phyloP scores from a whole-genome alignment of 2,113 vertebrate species.

The Furnarius figulus region DNA sequence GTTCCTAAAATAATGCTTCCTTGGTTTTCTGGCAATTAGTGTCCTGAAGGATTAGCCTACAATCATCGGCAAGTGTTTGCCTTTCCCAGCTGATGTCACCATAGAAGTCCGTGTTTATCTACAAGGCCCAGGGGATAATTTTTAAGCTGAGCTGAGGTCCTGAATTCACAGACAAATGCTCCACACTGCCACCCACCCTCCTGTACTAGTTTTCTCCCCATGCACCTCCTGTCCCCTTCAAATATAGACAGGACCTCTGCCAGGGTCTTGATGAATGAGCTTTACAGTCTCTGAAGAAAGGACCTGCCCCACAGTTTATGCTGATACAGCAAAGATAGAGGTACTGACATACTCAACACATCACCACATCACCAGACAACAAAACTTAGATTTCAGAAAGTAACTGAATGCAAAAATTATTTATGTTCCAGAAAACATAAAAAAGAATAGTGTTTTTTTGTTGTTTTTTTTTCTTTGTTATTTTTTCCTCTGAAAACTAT shows the following conservation, averaged over 20 bases:
- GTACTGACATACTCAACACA: background rate
- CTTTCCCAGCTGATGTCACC: slow-evolving; percentile 22
- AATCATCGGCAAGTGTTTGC: background rate
- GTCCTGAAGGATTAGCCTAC: slow-evolving; percentile 35
- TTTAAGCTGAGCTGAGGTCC: slow-evolving; percentile 7
- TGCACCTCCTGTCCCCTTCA: background rate
- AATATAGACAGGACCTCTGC: background rate
- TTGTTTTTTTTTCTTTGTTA: too few species aligned
- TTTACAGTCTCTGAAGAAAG: background rate
- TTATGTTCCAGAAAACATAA: background rate
- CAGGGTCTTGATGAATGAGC: background rate
- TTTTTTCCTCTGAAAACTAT: background rate
- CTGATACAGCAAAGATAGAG: background rate
- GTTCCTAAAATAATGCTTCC: slow-evolving; percentile 33
- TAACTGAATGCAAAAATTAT: background rate
- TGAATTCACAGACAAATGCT: background rate
- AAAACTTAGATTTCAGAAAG: background rate
- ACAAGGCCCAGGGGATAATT: slow-evolving; percentile 23
- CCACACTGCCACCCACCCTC: background rate
- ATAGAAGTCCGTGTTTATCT: slow-evolving; percentile 50
- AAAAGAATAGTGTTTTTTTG: too few species aligned
- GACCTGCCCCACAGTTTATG: background rate
- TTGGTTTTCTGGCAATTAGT: slow-evolving; percentile 28
- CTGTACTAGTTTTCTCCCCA: background rate
- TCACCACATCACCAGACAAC: background rate